Evolutionary conservation across 2,888 invertebrate species (phyloP), one percentile per base, ranked within the genome.

Genomic region (Pheosia gnoma): DNA sequence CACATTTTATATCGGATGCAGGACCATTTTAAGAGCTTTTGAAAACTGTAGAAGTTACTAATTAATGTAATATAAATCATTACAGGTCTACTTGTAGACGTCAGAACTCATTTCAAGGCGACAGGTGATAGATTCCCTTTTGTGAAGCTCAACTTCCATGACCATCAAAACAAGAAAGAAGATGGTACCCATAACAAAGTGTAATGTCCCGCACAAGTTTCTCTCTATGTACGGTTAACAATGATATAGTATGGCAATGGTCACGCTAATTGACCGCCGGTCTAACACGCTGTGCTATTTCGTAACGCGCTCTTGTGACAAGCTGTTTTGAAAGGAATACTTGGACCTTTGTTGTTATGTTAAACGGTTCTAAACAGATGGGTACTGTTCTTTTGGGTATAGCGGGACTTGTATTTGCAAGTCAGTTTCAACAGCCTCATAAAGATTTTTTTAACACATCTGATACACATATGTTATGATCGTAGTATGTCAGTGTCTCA

Each of bases 221-320:
- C 53, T n/a, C 11, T 10, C 54, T 54, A n/a, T 54, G 54, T 39
- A n/a, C 54, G 54, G 11, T 0, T n/a, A 54, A 54, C 54, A 54
- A 54, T 54, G 38, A 37, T 8, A 37, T 52, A 8, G 36, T 47
- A 11, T 8, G 10, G 51, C 51, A 5, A 51, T 25, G 56, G 56
- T 41, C 56, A 56, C 39, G 56, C 56, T 56, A 56, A 56, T 56
- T 41, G 56, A 41, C 56, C 56, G 13, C 39, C 5, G 11, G 37
- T 11, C 37, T 37, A 41, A 56, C 56, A 39, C 56, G 39, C 8
- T 7, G 13, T 6, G 39, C n/a, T 25, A 0, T 56, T 56, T 41
- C 56, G 56, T 5, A 56, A 56, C 7, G 41, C 39, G 41, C 41
- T 56, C 56, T 54, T n/a, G 41, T 56, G 41, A 56, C 56, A 56